These are phyloP conservation scores for Drosophila nebulosa DNA, from an alignment of 1,140 invertebrate genomes.

Conservation along the genomic window DNA sequence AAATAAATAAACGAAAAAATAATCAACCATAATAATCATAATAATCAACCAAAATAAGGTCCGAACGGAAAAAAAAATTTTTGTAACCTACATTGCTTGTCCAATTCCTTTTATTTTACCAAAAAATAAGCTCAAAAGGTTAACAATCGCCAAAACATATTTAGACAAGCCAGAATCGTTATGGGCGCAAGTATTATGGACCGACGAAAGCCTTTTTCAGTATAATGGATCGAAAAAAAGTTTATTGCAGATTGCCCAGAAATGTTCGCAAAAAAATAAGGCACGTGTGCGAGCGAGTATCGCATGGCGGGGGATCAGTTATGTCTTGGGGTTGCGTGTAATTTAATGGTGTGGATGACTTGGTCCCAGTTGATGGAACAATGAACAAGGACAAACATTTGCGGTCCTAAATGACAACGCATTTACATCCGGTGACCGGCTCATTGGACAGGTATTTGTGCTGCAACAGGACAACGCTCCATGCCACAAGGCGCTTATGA, in stretches of 20 bases:
- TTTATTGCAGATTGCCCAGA: neutral
- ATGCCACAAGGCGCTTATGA: neutral
- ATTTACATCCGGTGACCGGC: neutral
- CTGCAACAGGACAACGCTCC: neutral
- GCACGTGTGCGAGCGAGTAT: neutral
- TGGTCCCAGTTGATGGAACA: conserved; percentile 18
- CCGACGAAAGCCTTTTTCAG: conserved; percentile 2
- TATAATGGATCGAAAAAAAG: neutral
- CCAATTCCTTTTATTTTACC: too few species aligned
- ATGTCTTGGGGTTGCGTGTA: conserved; percentile 18
- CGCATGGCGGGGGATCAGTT: neutral
- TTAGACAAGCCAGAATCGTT: neutral
- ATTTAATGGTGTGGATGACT: conserved; percentile 14
- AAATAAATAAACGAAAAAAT: neutral
- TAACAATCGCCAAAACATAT: conserved; percentile 1
- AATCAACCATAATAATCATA: neutral
- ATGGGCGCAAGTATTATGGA: conserved; percentile 1
- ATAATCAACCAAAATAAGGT: neutral
- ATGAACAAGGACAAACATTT: conserved; percentile 25
- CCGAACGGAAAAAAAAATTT: neutral
- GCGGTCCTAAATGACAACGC: conserved; percentile 2
- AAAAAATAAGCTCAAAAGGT: conserved; percentile 1
- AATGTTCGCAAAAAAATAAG: neutral
- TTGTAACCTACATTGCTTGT: too few species aligned
- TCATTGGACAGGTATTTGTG: too few species aligned